Percentiles rank a stretch among this genome's conserved stretches.
Conservation (phyloP, 2,797 vertebrate genomes). For the Bryconaethiops microstoma region DNA sequence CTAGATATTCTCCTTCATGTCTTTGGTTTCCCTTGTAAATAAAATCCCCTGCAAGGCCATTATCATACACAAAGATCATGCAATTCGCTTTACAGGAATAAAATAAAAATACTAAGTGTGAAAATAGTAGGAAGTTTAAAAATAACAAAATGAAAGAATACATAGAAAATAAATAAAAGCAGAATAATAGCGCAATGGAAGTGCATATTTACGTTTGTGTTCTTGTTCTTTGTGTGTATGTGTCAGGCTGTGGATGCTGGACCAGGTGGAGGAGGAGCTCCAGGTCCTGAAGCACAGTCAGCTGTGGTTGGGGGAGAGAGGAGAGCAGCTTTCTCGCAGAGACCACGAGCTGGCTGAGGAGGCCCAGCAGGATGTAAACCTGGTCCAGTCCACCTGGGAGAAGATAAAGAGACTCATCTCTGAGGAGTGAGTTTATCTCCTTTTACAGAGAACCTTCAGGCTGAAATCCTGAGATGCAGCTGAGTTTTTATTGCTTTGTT, state of each 20-base stretch:
- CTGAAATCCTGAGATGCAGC: not conserved
- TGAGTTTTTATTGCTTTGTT: slow-evolving; percentile 9
- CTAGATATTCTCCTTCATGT: no score
- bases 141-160: no score
- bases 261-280: slow-evolving; percentile 92
- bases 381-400: slow-evolving; percentile 84
- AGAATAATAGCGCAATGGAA: no score
- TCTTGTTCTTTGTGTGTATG: slow-evolving; percentile 25
- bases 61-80: no score
- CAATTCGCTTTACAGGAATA: no score
- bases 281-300: slow-evolving; percentile 90
- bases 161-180: no score
- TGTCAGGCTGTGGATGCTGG: slow-evolving; percentile 86
- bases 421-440: slow-evolving; percentile 79
- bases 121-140: no score
- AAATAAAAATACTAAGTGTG: no score
- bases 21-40: no score
- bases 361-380: slow-evolving; percentile 81
- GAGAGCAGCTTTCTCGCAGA: slow-evolving; percentile 88
- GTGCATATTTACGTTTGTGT: not conserved
- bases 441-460: not conserved
- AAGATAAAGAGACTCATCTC: slow-evolving; percentile 82
- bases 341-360: slow-evolving; percentile 84
- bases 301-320: slow-evolving; percentile 90
- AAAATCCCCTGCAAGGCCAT: no score